These are phyloP conservation scores for Erannis defoliaria DNA, from an alignment of 2,888 invertebrate genomes.

Conservation along the genomic window DNA sequence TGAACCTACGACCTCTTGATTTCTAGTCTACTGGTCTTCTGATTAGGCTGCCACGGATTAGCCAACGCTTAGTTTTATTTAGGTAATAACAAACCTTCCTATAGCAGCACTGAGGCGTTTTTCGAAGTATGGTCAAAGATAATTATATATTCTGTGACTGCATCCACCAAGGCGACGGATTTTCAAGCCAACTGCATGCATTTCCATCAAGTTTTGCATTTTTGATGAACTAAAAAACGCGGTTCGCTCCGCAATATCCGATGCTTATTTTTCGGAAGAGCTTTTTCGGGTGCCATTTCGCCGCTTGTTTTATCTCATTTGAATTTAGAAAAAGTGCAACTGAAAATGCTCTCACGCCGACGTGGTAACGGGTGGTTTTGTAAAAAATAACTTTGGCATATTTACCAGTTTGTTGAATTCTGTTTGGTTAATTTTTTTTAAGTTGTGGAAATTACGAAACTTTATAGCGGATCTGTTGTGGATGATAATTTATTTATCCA, in stretches of 20 bases:
- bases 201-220: slow-evolving; percentile 82
- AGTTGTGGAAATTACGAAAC: no score
- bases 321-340: slow-evolving; percentile 42
- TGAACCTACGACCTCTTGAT: no score
- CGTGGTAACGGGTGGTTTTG: slow-evolving; percentile 13
- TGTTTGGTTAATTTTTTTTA: no score
- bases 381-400: slow-evolving; percentile 10
- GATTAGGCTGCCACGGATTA: no score
- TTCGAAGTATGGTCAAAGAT: no score
- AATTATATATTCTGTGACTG: neutral
- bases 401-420: neutral
- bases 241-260: slow-evolving; percentile 52
- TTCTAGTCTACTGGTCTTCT: no score
- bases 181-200: slow-evolving; percentile 67
- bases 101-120: no score
- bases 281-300: slow-evolving; percentile 45
- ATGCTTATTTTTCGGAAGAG: slow-evolving; percentile 50
- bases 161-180: slow-evolving; percentile 61
- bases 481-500: no score
- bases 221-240: slow-evolving; percentile 75
- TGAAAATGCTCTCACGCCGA: slow-evolving; percentile 8
- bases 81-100: no score
- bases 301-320: slow-evolving; percentile 46
- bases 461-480: no score
- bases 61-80: no score